These are phyloP conservation scores for Melanotaenia trifasciata DNA, from an alignment of 2,797 vertebrate genomes.

Conservation along the genomic window DNA sequence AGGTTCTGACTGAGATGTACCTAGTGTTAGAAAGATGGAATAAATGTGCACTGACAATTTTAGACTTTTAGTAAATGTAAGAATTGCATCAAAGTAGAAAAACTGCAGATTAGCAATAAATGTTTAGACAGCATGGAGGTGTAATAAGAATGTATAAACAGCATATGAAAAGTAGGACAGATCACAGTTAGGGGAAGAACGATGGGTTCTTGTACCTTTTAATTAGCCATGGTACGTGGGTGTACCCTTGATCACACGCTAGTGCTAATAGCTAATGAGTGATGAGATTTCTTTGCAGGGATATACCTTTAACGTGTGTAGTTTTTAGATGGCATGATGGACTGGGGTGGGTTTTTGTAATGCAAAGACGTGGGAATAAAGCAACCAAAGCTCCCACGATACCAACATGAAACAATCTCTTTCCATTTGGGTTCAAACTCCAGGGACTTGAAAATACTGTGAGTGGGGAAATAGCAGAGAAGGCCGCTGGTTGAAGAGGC, in stretches of 20 bases:
- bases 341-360: constrained; percentile 9
- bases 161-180: constrained; percentile 2
- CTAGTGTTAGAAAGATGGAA: background rate
- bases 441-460: constrained; percentile 51
- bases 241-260: constrained; percentile 60
- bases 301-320: constrained; percentile 11
- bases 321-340: constrained; percentile 13
- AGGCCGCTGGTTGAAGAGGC: constrained; percentile 43
- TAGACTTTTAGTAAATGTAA: background rate
- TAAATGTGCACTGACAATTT: background rate
- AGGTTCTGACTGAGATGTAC: constrained; percentile 22
- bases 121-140: background rate
- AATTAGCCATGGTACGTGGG: constrained; percentile 50
- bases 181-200: constrained; percentile 35
- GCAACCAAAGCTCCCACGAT: constrained; percentile 47
- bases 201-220: constrained; percentile 45
- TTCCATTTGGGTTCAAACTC: constrained; percentile 65
- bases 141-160: background rate
- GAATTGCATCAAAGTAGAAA: background rate
- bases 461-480: constrained; percentile 39
- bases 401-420: constrained; percentile 69
- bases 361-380: constrained; percentile 54
- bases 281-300: constrained; percentile 38
- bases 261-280: constrained; percentile 42
- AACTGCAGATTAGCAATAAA: constrained; percentile 4